Base-by-base conservation (phyloP, 1,140 invertebrate species). In the Bactericera cockerelli region DNA sequence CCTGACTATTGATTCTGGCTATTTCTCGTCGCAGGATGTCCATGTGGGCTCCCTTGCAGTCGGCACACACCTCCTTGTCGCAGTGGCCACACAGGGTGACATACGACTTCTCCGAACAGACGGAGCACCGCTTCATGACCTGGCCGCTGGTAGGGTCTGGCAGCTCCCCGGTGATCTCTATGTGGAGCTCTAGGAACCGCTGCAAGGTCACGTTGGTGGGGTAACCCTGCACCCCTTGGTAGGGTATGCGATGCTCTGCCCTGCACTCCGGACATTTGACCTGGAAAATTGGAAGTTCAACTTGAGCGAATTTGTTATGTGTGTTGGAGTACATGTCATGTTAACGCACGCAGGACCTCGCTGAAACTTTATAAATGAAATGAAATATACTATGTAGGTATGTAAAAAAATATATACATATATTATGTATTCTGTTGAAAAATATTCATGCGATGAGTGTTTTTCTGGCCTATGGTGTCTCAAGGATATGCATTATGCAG, bases 261-360 rank as follows among this genome's bases (percentile, higher is more conserved):
- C 95, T 81, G 70, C 96, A 99, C 83, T 99, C 95, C 68, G 96
- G 95, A 79, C 95, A 99, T 79, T 97, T 96, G 39, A 99, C 89
- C 81, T 87, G 70, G 25, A 76, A 62, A n/a, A n/a, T n/a, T n/a
- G n/a, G n/a, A n/a, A n/a, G n/a, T n/a, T n/a, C n/a, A n/a, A n/a
- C n/a, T n/a, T n/a, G n/a, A n/a, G n/a, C n/a, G n/a, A n/a, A n/a
- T n/a, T n/a, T n/a, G n/a, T n/a, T n/a, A n/a, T n/a, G n/a, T n/a
- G n/a, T n/a, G n/a, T n/a, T n/a, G n/a, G n/a, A n/a, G n/a, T n/a
- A n/a, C n/a, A n/a, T n/a, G n/a, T n/a, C n/a, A n/a, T n/a, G n/a
- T n/a, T n/a, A n/a, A n/a, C n/a, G n/a, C n/a, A n/a, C n/a, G n/a
- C n/a, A n/a, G n/a, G n/a, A n/a, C n/a, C n/a, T n/a, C n/a, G n/a